Evolutionary conservation across 2,888 invertebrate species (phyloP), one percentile per base, ranked within the genome.

Genomic region (Acrobasis suavella): DNA sequence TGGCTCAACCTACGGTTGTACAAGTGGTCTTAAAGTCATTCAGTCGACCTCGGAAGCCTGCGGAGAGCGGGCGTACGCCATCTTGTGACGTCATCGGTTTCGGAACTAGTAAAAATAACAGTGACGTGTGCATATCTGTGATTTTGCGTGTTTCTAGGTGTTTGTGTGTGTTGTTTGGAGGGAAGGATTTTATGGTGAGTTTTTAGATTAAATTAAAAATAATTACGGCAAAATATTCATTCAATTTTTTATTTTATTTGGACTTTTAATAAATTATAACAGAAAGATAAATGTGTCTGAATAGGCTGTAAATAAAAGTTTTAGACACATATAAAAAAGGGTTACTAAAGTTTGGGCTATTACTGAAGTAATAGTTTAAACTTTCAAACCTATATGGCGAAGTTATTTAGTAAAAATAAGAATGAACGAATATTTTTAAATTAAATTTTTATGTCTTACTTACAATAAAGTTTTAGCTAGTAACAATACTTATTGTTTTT

Each of bases 31-130:
- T 79, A 80, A 82, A 78, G 72, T 80, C 76, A 80, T 77, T 86
- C 86, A 91, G 91, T 91, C 91, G 91, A 89, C 91, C 91, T 91
- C 91, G 89, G 80, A 76, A 75, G 67, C 73, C 73, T 70, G 79
- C 75, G 80, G 85, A 78, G 85, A 83, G 77, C 82, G 84, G 78
- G 71, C 66, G 69, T 73, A 68, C 83, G 86, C 85, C 85, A 83
- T 85, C 76, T 85, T 85, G 54, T 54, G 55, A 63, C 62, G 64
- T 77, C 32, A 32, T 32, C 5, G 32, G 22, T 22, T 22, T 76
- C 78, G 72, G 70, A 72, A 76, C 77, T 75, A 64, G 71, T 67
- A 65, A 70, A 67, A 66, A 67, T 64, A 67, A 67, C 67, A 67
- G 67, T 65, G 62, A 59, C 59, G 59, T 56, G 56, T 42, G 5